Evolutionary conservation across 2,888 invertebrate genomes (phyloP).

Genomic region (Dryomyza anilis): DNA sequence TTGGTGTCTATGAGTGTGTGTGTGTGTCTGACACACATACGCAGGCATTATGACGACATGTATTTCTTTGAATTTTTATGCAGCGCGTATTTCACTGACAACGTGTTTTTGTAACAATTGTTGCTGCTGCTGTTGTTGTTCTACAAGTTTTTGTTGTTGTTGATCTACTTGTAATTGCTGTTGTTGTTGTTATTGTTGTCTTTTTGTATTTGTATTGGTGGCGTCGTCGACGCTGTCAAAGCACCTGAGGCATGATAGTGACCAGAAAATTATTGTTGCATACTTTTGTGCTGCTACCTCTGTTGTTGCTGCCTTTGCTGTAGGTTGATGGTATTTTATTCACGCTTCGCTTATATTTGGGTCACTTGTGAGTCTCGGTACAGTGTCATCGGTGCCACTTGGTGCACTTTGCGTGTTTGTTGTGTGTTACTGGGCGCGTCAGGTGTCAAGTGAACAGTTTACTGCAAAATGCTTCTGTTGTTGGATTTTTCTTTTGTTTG

Average conservation of each 20-base stretch:
- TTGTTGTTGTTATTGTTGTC: slow-evolving; percentile 6
- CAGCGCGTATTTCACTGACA: not conserved
- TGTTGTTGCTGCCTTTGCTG: slow-evolving; percentile 5
- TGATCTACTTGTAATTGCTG: too few species aligned
- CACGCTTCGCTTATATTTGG: slow-evolving; percentile 34
- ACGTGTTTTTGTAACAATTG: not conserved
- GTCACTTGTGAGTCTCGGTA: slow-evolving; percentile 30
- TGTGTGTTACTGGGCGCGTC: too few species aligned
- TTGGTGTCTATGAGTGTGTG: not conserved
- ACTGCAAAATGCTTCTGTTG: slow-evolving; percentile 4
- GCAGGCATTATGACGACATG: not conserved
- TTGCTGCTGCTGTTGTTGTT: slow-evolving; percentile 5
- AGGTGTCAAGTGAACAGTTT: slow-evolving; percentile 20
- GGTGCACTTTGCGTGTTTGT: not conserved
- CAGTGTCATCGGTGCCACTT: not conserved
- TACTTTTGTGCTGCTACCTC: slow-evolving; percentile 18
- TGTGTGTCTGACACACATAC: not conserved
- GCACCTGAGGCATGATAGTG: slow-evolving; percentile 36
- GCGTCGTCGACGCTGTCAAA: slow-evolving; percentile 23
- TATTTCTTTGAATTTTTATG: too few species aligned
- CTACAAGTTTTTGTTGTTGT: not conserved
- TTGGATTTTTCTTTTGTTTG: not conserved
- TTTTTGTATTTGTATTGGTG: not conserved
- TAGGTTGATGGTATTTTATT: slow-evolving; percentile 26
- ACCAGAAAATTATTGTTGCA: slow-evolving; percentile 36